Evolutionary conservation across 2,797 vertebrate species (phyloP), one percentile per base, ranked within the genome.

Genomic region (Notamacropus eugenii): DNA sequence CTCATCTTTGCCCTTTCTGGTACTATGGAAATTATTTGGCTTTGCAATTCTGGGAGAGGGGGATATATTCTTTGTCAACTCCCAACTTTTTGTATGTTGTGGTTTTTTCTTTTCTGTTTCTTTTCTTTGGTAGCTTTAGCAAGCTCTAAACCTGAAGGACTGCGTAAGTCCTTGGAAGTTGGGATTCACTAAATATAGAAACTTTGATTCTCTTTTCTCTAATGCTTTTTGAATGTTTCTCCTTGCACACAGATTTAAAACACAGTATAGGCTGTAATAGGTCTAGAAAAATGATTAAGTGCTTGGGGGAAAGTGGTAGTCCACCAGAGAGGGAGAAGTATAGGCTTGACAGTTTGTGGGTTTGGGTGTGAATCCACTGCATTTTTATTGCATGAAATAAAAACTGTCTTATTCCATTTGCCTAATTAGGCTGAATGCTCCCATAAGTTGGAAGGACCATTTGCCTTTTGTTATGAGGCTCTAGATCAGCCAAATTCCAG

Each of bases 381-480:
- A 87, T 87, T 87, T 87, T 87, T 87, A 87, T 87, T 40, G 22
- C 0, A 22, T 46, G 74, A 82, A 74, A 10, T 82, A 46, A 82
- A 46, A 9, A 1, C 6, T 27, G 9, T 50, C 74, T 87, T 87
- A 87, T 87, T 87, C 22, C 24, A 87, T 87, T 87, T 46, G 40
- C 40, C 40, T 46, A 46, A 87, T 46, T 87, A 87, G 24, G 74
- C 74, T 50, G 22, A 87, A 87, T 50, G 16, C 19, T 82, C 50
- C 22, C 40, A 12, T 50, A 50, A 82, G 40, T 27, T 27, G 40
- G 8, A 46, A 46, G 74, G 40, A 50, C 28, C 8, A 29, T 93
- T 94, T 92, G 22, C 19, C 87, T 52, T 93, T 13, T 96, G 11
- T 40, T 46, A 90, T 90, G 40, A 93, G 16, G n/a, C 29, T 93